A percentile compares a stretch with the other conserved stretches of the same genome.
Conservation (phyloP, 2,797 vertebrate species). For the Typhlichthys subterraneus region DNA sequence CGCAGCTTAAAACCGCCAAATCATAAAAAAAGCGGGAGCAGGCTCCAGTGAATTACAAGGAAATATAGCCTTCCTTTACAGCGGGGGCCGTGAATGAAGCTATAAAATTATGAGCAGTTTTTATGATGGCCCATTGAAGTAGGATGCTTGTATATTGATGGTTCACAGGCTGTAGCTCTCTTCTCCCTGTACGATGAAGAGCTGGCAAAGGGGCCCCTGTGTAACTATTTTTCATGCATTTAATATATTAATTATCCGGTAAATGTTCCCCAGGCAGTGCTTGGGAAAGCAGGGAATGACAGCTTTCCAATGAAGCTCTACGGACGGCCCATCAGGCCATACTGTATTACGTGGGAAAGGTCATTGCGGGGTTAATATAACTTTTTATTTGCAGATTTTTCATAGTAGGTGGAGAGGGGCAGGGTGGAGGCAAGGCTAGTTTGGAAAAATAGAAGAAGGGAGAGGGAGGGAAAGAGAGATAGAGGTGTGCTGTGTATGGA, state of each 20-base stretch:
- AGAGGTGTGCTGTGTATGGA: conserved; percentile 44
- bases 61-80: conserved; percentile 98
- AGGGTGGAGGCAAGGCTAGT: conserved; percentile 78
- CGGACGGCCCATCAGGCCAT: conserved; percentile 91
- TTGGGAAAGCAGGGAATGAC: conserved; percentile 95
- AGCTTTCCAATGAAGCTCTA: conserved; percentile 91
- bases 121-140: conserved; percentile 99
- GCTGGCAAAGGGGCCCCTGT: conserved; percentile 86
- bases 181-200: conserved; percentile 74
- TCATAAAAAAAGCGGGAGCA: conserved; percentile 76
- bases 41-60: conserved; percentile 84
- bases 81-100: conserved; percentile 98
- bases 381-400: conserved; percentile 99
- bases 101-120: conserved; percentile 99
- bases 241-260: conserved; percentile 99
- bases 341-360: conserved; percentile 98
- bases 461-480: conserved; percentile 35
- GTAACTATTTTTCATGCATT: conserved; percentile 99
- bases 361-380: conserved; percentile 99
- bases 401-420: conserved; percentile 82
- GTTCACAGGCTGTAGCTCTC: conserved; percentile 95
- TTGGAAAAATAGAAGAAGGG: conserved; percentile 39
- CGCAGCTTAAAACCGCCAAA: conserved; percentile 79
- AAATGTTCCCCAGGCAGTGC: conserved; percentile 99
- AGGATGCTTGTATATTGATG: conserved; percentile 99